phyloP scores from a whole-genome alignment of 2,888 invertebrate species.

The Abscondita cerata region DNA sequence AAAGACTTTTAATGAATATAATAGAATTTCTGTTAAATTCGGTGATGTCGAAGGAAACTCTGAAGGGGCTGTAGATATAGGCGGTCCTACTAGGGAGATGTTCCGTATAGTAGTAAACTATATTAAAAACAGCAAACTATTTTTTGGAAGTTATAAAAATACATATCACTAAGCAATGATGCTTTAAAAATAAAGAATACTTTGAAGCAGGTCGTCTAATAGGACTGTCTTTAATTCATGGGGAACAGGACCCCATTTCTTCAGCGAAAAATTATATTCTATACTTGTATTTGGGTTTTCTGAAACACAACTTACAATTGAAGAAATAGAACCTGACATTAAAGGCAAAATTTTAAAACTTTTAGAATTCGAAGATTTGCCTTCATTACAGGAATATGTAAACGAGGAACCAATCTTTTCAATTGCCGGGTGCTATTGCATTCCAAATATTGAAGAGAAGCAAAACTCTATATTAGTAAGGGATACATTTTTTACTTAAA shows the following conservation, averaged over 20 bases:
- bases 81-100: constrained; percentile 10
- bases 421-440: constrained; percentile 1
- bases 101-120: constrained; percentile 5
- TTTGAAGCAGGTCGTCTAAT: constrained; percentile 9
- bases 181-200: background rate
- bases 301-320: background rate
- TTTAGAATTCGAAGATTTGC: background rate
- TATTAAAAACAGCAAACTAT: background rate
- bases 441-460: constrained; percentile 1
- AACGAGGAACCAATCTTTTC: background rate
- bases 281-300: background rate
- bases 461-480: constrained; percentile 8
- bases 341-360: too few relatives aligned
- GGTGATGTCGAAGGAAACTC: constrained; percentile 3
- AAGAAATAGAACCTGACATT: background rate
- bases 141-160: background rate
- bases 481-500: background rate
- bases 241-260: constrained; percentile 10
- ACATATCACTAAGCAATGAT: background rate
- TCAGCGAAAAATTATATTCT: background rate
- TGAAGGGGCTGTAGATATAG: constrained; percentile 14
- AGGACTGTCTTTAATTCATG: constrained; percentile 4
- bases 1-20: background rate
- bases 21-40: constrained; percentile 10
- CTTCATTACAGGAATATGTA: constrained; percentile 1